Evolutionary conservation across 1,140 invertebrate genomes (phyloP).

Genomic region (Tetramorium alpestre): DNA sequence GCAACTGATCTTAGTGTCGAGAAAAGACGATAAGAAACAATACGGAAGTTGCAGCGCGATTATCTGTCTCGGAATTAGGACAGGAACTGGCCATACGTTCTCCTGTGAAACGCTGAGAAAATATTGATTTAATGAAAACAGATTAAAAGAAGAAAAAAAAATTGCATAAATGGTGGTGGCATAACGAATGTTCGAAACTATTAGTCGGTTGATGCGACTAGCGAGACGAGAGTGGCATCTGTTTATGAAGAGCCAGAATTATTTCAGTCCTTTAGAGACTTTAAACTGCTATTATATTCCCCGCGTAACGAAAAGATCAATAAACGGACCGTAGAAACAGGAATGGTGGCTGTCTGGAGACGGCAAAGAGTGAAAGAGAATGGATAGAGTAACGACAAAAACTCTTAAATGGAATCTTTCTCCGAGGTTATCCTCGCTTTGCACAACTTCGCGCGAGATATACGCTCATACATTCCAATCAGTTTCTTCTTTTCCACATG

Average conservation of each 20-base stretch:
- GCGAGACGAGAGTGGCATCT: neutral
- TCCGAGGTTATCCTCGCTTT: constrained; percentile 33
- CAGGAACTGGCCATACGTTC: neutral
- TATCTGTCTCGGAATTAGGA: neutral
- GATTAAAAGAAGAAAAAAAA: neutral
- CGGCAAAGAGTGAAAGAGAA: constrained; percentile 36
- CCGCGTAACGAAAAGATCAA: constrained; percentile 10
- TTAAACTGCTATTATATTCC: neutral
- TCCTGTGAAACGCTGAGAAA: neutral
- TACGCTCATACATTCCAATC: constrained; percentile 30
- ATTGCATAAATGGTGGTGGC: neutral
- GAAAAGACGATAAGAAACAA: constrained; percentile 7
- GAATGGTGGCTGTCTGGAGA: neutral
- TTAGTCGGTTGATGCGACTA: neutral
- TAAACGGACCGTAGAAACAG: constrained; percentile 22
- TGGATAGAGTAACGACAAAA: constrained; percentile 45
- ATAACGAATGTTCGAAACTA: neutral
- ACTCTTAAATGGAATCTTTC: constrained; percentile 52
- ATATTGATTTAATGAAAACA: neutral
- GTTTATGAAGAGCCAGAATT: neutral
- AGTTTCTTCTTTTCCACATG: neutral
- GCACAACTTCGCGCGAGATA: constrained; percentile 14
- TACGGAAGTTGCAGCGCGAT: neutral
- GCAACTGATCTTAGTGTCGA: neutral
- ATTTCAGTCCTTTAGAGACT: neutral